phyloP scores from a whole-genome alignment of 2,797 vertebrate genomes.

The Syngnathus rostellatus region DNA sequence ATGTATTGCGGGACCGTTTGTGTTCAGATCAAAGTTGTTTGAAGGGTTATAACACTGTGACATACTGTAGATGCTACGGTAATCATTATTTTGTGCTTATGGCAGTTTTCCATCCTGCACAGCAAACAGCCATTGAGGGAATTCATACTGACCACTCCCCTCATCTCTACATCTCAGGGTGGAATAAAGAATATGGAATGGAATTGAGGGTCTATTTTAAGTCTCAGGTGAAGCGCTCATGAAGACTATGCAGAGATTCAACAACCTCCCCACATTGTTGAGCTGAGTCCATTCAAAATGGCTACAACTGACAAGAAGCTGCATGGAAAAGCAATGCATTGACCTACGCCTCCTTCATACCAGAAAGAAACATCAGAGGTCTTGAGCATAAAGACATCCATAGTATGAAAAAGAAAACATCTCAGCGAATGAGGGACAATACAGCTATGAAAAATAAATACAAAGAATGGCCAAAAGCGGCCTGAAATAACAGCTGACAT shows the following conservation, averaged over 20 bases:
- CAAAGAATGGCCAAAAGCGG: background rate
- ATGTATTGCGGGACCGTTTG: no score
- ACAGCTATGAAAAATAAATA: slow-evolving; percentile 21
- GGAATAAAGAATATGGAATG: no score
- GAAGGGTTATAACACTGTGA: no score
- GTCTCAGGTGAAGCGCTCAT: background rate
- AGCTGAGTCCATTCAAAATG: slow-evolving; percentile 28
- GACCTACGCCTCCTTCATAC: slow-evolving; percentile 53
- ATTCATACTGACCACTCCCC: slow-evolving; percentile 21
- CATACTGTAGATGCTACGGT: no score
- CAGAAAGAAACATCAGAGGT: slow-evolving; percentile 48
- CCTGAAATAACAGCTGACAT: background rate
- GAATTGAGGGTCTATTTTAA: background rate
- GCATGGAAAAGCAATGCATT: slow-evolving; percentile 51
- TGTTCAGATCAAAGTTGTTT: no score
- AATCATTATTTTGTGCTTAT: no score
- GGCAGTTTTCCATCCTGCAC: background rate
- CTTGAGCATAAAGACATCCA: slow-evolving; percentile 4
- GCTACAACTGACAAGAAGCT: slow-evolving; percentile 39
- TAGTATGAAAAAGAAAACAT: background rate
- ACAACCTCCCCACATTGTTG: slow-evolving; percentile 28
- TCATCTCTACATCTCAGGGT: slow-evolving; percentile 2
- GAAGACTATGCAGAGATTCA: slow-evolving; percentile 21
- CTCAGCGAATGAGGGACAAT: slow-evolving; percentile 19
- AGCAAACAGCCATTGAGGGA: slow-evolving; percentile 9